phyloP scores from a whole-genome alignment of 2,888 invertebrate genomes.

The Cheilosia soror region DNA sequence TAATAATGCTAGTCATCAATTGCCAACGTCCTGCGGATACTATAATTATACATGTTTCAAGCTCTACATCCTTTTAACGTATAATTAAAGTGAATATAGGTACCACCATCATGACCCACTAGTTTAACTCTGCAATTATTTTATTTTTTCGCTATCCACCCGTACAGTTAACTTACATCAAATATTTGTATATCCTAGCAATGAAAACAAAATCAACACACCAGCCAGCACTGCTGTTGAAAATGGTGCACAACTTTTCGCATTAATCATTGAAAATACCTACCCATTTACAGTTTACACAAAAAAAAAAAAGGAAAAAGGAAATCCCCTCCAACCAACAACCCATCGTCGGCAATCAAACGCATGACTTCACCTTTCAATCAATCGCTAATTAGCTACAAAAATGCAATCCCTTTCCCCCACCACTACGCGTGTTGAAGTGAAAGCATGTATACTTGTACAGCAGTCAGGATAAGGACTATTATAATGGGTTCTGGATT shows the following conservation, averaged over 20 bases:
- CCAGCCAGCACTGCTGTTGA: neutral
- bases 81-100: neutral
- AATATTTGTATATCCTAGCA: slow-evolving; percentile 37
- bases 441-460: slow-evolving; percentile 37
- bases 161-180: slow-evolving; percentile 11
- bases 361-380: slow-evolving; percentile 73
- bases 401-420: slow-evolving; percentile 52
- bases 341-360: slow-evolving; percentile 60
- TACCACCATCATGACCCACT: neutral
- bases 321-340: slow-evolving; percentile 4
- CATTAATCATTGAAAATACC: slow-evolving; percentile 50
- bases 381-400: slow-evolving; percentile 73
- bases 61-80: neutral
- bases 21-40: too few relatives aligned
- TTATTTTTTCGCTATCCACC: slow-evolving; percentile 8
- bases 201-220: slow-evolving; percentile 45
- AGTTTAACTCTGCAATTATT: neutral
- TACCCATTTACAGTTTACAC: slow-evolving; percentile 31
- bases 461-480: neutral
- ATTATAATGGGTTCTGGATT: slow-evolving; percentile 21
- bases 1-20: too few relatives aligned
- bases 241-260: neutral
- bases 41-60: too few relatives aligned
- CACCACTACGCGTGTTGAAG: slow-evolving; percentile 29
- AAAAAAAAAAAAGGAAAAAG: slow-evolving; percentile 35